Percentiles rank a stretch among this genome's conserved stretches.
phyloP scores from a whole-genome alignment of 2,888 invertebrate species.

The Ophion slaviceki region DNA sequence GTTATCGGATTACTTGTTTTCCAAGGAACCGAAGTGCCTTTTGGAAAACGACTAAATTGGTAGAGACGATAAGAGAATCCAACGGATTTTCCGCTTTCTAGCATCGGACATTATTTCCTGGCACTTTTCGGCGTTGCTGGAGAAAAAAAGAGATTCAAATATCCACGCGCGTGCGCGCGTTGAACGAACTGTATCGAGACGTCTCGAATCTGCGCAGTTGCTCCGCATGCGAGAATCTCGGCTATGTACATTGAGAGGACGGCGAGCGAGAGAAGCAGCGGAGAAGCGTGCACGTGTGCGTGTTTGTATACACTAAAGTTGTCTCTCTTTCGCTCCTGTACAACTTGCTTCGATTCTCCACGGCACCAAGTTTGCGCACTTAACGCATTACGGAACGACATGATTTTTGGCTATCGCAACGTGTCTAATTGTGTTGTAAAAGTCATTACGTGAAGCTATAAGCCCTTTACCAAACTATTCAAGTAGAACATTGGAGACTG shows the following conservation, averaged over 20 bases:
- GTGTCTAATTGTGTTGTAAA: too few species aligned
- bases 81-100: conserved; percentile 6
- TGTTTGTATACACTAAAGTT: conserved; percentile 65
- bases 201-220: conserved; percentile 57
- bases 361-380: conserved; percentile 5
- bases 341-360: neutral
- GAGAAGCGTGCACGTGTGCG: conserved; percentile 57
- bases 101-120: conserved; percentile 30
- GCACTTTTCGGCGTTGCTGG: conserved; percentile 49
- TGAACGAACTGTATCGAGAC: conserved; percentile 42
- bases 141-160: neutral
- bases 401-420: too few species aligned
- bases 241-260: neutral
- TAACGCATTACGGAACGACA: neutral
- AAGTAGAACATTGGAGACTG: too few species aligned
- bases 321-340: conserved; percentile 34
- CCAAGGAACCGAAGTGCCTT: neutral
- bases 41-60: neutral
- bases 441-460: too few species aligned
- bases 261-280: conserved; percentile 24
- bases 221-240: conserved; percentile 29
- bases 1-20: neutral
- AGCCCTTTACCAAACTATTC: too few species aligned
- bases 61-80: neutral
- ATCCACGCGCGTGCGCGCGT: neutral